Percentiles rank a stretch among this genome's conserved stretches.
phyloP scores from a whole-genome alignment of 2,888 invertebrate species.

The Trilocha varians region DNA sequence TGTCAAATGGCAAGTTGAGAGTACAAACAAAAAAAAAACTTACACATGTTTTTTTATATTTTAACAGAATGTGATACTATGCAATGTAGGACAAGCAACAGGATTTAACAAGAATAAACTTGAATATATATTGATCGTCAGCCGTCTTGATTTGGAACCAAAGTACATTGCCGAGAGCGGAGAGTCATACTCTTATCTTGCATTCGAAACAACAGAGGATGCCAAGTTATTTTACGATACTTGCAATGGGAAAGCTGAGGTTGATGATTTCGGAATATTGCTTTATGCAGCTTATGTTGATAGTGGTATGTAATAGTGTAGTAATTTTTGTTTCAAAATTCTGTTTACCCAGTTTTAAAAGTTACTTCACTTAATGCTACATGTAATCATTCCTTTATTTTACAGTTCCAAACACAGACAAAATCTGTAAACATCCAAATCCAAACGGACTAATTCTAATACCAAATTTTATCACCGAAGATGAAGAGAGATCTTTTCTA shows the following conservation, averaged over 20 bases:
- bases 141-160: too few species aligned
- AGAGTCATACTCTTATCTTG: constrained; percentile 87
- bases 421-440: constrained; percentile 38
- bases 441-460: constrained; percentile 82
- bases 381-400: constrained; percentile 15
- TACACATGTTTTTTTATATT: too few species aligned
- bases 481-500: constrained; percentile 78
- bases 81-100: constrained; percentile 90
- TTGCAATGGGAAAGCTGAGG: constrained; percentile 74
- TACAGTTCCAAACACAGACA: constrained; percentile 51
- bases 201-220: constrained; percentile 64
- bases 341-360: too few species aligned
- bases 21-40: too few species aligned
- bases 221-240: constrained; percentile 72
- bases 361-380: too few species aligned
- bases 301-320: constrained; percentile 72
- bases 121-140: too few species aligned
- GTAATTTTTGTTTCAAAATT: too few species aligned
- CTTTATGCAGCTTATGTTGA: constrained; percentile 79
- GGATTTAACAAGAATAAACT: constrained; percentile 80
- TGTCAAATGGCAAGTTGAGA: too few species aligned
- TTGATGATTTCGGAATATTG: constrained; percentile 72
- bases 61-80: constrained; percentile 81
- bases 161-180: constrained; percentile 81
- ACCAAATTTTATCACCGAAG: constrained; percentile 78